A percentile compares a stretch with the other conserved stretches of the same genome.
Conservation (phyloP, 2,888 invertebrate genomes). For the Eupithecia vulgata region DNA sequence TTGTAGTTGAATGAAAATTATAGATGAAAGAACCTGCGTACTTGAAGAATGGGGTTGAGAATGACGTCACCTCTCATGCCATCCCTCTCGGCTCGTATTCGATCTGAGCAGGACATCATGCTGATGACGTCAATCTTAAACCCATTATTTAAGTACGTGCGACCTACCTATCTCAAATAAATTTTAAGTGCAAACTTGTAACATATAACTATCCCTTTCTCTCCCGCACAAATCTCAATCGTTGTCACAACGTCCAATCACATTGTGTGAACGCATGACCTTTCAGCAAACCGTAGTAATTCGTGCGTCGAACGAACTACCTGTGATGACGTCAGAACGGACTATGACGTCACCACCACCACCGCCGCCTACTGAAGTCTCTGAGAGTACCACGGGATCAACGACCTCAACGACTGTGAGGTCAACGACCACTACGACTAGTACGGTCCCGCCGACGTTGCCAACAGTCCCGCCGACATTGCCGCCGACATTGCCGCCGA, state of each 20-base stretch:
- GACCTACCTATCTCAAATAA: background rate
- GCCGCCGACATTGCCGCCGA: constrained; percentile 52
- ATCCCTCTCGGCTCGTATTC: background rate
- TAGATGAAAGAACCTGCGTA: background rate
- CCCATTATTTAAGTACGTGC: background rate
- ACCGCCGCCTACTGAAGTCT: constrained; percentile 52
- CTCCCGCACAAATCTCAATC: constrained; percentile 26
- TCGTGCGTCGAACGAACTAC: constrained; percentile 77
- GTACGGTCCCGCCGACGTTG: constrained; percentile 52
- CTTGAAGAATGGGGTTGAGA: too few species aligned
- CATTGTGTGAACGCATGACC: constrained; percentile 83
- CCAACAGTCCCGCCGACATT: constrained; percentile 53
- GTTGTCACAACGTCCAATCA: constrained; percentile 70
- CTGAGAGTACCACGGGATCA: constrained; percentile 49
- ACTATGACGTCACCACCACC: constrained; percentile 58
- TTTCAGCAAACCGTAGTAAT: constrained; percentile 83
- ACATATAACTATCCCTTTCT: constrained; percentile 6
- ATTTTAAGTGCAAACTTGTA: constrained; percentile 3
- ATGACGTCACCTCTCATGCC: background rate
- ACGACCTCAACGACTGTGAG: constrained; percentile 49
- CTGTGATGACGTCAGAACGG: constrained; percentile 61
- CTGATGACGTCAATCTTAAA: background rate
- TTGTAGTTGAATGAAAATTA: background rate
- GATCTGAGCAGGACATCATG: background rate
- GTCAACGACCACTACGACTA: constrained; percentile 52